phyloP scores from a whole-genome alignment of 2,113 vertebrate genomes.

The Boulengeromyrus knoepffleri region DNA sequence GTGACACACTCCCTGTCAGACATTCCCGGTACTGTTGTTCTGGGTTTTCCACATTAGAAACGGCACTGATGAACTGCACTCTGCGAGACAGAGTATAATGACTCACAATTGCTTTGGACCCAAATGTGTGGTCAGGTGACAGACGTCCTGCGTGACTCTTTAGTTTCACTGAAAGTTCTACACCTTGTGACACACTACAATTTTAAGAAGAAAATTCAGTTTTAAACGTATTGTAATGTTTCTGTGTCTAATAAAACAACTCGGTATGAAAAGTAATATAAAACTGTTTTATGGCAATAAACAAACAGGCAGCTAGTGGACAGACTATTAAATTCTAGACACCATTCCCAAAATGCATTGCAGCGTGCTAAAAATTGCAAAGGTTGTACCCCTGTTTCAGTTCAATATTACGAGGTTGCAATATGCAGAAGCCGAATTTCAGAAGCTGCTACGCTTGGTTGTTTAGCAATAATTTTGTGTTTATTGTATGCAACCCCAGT shows the following conservation, averaged over 20 bases:
- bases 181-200: constrained; percentile 50
- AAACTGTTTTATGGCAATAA: background rate
- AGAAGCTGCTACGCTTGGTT: background rate
- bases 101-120: constrained; percentile 31
- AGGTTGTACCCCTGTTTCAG: background rate
- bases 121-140: background rate
- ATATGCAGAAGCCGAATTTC: background rate
- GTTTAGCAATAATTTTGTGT: background rate
- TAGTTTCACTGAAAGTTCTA: constrained; percentile 51
- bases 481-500: background rate
- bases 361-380: background rate
- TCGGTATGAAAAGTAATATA: background rate
- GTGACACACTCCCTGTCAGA: constrained; percentile 62
- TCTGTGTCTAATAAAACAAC: background rate
- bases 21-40: constrained; percentile 62
- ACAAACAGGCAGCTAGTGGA: background rate
- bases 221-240: background rate
- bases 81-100: constrained; percentile 46
- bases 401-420: background rate
- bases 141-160: background rate
- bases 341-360: background rate
- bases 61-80: constrained; percentile 35
- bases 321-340: background rate
- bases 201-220: background rate
- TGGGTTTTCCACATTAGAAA: constrained; percentile 55